Evolutionary conservation across 2,797 vertebrate genomes (phyloP).

Genomic region (Otus scops): DNA sequence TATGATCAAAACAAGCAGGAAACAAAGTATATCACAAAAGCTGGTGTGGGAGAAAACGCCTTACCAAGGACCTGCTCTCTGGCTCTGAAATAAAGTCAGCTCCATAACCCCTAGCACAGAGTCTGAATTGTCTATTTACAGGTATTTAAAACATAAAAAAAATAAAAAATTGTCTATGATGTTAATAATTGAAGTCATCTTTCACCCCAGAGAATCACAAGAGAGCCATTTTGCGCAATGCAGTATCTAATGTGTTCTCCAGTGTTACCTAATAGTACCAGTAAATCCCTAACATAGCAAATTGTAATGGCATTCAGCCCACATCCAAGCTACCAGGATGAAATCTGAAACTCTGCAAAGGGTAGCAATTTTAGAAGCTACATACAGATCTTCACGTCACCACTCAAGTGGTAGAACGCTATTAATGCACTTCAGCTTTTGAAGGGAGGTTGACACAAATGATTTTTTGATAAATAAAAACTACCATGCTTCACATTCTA

Average conservation of each 20-base stretch:
- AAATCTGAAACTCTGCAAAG: constrained; percentile 52
- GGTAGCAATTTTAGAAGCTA: constrained; percentile 38
- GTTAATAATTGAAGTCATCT: constrained; percentile 34
- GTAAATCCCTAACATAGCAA: constrained; percentile 56
- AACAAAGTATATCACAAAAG: not conserved
- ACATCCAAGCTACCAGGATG: not conserved
- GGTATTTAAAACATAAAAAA: not conserved
- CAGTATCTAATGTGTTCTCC: constrained; percentile 1
- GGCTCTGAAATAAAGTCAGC: not conserved
- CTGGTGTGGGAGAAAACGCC: not conserved
- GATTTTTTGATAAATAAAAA: not conserved
- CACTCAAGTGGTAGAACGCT: not conserved
- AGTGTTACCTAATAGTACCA: constrained; percentile 39
- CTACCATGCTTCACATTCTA: not conserved
- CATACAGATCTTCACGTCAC: not conserved
- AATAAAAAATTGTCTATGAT: not conserved
- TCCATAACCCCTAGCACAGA: not conserved
- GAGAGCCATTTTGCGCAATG: not conserved
- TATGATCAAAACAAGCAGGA: not conserved
- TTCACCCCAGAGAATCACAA: not conserved
- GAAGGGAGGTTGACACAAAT: not conserved
- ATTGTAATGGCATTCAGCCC: not conserved
- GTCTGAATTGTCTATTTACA: not conserved
- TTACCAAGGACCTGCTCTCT: not conserved
- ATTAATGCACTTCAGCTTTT: not conserved